phyloP scores from a whole-genome alignment of 53 echinoderm and acorn worm species.

The Apostichopus leukothele region DNA sequence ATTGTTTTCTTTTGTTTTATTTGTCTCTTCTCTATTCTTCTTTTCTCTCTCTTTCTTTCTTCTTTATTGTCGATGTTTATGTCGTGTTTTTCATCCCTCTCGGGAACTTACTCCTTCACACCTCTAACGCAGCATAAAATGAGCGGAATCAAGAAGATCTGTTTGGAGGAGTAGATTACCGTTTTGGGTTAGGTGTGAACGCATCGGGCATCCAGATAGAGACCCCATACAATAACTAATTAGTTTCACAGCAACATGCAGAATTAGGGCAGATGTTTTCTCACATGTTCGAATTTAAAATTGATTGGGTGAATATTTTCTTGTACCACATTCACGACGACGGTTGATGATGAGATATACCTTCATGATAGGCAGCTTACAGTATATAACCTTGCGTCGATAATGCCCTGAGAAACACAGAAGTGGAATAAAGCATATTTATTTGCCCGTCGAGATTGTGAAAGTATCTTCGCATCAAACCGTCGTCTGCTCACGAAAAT shows the following conservation, averaged over 20 bases:
- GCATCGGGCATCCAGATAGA: neutral
- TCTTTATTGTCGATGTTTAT: too few species aligned
- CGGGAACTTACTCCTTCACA: neutral
- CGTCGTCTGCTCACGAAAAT: too few species aligned
- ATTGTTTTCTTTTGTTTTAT: too few species aligned
- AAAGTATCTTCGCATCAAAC: too few species aligned
- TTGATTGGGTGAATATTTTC: constrained; percentile 22
- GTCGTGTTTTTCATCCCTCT: neutral
- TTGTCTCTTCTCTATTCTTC: too few species aligned
- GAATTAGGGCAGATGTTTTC: constrained; percentile 49
- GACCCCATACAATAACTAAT: constrained; percentile 40
- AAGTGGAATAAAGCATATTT: too few species aligned
- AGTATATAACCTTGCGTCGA: too few species aligned
- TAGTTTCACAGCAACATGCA: constrained; percentile 37
- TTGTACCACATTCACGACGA: neutral
- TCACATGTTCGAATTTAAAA: constrained; percentile 43
- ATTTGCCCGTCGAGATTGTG: too few species aligned
- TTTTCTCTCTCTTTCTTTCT: too few species aligned
- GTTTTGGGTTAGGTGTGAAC: neutral
- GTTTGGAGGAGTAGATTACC: neutral
- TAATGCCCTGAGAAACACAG: too few species aligned
- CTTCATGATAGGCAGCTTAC: too few species aligned
- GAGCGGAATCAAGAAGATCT: constrained; percentile 1
- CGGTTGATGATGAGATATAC: neutral
- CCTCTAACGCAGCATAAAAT: constrained; percentile 14